Percentiles rank a stretch among this genome's conserved stretches.
These are phyloP conservation scores for Sakesphorus luctuosus DNA, from an alignment of 2,113 vertebrate species.

Conservation along the genomic window DNA sequence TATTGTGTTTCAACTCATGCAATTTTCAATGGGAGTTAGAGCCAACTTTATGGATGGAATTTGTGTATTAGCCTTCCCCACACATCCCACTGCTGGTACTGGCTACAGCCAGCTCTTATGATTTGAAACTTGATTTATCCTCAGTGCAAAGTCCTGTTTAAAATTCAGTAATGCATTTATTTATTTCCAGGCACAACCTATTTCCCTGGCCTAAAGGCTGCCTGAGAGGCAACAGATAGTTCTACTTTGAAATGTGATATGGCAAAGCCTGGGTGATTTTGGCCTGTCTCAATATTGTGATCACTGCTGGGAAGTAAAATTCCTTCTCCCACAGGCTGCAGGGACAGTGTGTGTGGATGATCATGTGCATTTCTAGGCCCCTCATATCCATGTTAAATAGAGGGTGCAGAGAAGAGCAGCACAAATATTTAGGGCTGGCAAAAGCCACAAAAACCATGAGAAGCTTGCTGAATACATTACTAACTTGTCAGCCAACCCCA, in stretches of 20 bases:
- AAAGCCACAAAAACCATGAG: background rate
- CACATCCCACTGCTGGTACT: background rate
- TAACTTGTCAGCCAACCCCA: background rate
- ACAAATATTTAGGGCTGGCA: background rate
- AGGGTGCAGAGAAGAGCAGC: background rate
- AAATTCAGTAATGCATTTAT: background rate
- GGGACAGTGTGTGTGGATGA: background rate
- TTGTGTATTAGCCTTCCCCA: background rate
- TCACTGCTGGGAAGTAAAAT: background rate
- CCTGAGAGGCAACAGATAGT: constrained; percentile 59
- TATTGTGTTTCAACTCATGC: background rate
- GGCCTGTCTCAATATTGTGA: background rate
- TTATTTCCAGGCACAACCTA: constrained; percentile 5
- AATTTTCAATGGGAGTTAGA: background rate
- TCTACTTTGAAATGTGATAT: constrained; percentile 59
- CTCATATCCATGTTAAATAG: background rate
- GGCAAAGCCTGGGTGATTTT: constrained; percentile 13
- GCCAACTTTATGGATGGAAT: background rate
- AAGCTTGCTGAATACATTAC: background rate
- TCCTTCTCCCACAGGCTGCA: background rate
- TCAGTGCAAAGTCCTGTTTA: constrained; percentile 26
- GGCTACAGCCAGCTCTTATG: background rate
- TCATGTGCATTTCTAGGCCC: background rate
- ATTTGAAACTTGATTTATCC: constrained; percentile 36
- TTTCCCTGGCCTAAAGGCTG: constrained; percentile 10